These are phyloP conservation scores for Centropus unirufus DNA, from an alignment of 2,113 vertebrate genomes.

Conservation along the genomic window DNA sequence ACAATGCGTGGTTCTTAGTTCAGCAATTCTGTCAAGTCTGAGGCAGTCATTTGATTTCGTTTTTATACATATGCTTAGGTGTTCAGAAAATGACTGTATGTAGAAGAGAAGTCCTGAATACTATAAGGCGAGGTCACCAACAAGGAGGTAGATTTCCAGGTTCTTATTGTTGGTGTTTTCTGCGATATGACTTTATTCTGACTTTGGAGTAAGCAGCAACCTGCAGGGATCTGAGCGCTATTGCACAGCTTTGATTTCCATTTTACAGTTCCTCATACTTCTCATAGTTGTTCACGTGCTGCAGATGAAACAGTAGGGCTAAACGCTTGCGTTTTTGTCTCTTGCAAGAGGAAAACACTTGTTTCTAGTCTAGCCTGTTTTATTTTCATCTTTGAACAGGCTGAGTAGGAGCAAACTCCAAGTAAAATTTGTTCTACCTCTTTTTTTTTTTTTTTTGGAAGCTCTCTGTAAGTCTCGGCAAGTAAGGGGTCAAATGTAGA, in stretches of 20 bases:
- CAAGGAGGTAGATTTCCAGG: constrained; percentile 61
- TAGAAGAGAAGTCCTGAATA: constrained; percentile 63
- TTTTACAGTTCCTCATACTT: neutral
- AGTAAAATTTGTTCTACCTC: neutral
- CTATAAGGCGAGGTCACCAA: constrained; percentile 65
- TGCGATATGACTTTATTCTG: constrained; percentile 47
- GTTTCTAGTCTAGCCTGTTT: no score
- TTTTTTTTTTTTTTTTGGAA: no score
- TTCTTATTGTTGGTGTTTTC: constrained; percentile 41
- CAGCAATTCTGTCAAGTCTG: constrained; percentile 97
- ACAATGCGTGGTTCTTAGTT: constrained; percentile 85
- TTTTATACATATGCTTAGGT: constrained; percentile 98
- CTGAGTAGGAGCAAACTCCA: neutral
- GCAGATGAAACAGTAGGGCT: neutral
- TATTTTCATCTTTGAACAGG: neutral
- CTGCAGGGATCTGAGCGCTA: neutral
- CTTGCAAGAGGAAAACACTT: neutral
- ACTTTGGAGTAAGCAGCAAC: neutral
- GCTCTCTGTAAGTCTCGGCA: neutral
- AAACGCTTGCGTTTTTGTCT: neutral
- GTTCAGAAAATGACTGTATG: constrained; percentile 86
- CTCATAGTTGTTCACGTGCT: neutral
- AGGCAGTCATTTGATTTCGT: constrained; percentile 92
- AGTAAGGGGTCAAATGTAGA: neutral
- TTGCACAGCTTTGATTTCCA: neutral